A percentile compares a stretch with the other conserved stretches of the same genome.
phyloP scores from a whole-genome alignment of 2,888 invertebrate genomes.

The Ormyrus pomaceus region DNA sequence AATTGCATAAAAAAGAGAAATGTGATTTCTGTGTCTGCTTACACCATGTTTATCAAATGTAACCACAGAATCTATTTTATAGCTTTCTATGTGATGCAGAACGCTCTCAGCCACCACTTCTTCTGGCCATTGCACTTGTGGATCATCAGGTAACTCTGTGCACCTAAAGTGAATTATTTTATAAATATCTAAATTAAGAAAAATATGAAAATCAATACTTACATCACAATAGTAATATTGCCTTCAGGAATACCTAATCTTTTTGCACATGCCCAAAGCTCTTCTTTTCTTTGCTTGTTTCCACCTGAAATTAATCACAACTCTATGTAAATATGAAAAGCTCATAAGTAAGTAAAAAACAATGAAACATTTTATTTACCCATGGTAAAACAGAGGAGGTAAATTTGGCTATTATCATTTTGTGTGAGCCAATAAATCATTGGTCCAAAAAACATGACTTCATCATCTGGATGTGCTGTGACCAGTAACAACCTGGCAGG shows the following conservation, averaged over 20 bases:
- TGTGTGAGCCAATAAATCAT: constrained; percentile 83
- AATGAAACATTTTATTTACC: constrained; percentile 77
- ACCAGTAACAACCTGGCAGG: constrained; percentile 84
- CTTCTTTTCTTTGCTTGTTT: constrained; percentile 80
- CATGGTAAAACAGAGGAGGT: constrained; percentile 90
- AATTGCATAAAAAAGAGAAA: constrained; percentile 88
- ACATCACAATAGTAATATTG: constrained; percentile 82
- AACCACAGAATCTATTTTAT: constrained; percentile 89
- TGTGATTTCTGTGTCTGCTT: constrained; percentile 95
- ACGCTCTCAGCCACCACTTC: constrained; percentile 81
- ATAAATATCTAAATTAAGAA: background rate
- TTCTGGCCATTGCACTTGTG: constrained; percentile 85
- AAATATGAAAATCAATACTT: constrained; percentile 58
- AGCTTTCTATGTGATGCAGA: constrained; percentile 82
- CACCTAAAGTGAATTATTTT: constrained; percentile 77
- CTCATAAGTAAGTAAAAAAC: background rate
- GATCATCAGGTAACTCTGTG: constrained; percentile 86
- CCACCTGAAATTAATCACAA: constrained; percentile 66
- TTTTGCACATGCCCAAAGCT: constrained; percentile 88
- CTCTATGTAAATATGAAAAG: background rate
- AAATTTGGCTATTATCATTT: constrained; percentile 82
- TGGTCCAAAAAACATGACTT: constrained; percentile 99
- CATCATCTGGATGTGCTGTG: constrained; percentile 98
- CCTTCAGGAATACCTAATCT: constrained; percentile 87
- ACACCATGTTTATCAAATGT: constrained; percentile 97